Evolutionary conservation across 2,888 invertebrate species (phyloP), one percentile per base, ranked within the genome.

Genomic region (Hyposoter didymator): DNA sequence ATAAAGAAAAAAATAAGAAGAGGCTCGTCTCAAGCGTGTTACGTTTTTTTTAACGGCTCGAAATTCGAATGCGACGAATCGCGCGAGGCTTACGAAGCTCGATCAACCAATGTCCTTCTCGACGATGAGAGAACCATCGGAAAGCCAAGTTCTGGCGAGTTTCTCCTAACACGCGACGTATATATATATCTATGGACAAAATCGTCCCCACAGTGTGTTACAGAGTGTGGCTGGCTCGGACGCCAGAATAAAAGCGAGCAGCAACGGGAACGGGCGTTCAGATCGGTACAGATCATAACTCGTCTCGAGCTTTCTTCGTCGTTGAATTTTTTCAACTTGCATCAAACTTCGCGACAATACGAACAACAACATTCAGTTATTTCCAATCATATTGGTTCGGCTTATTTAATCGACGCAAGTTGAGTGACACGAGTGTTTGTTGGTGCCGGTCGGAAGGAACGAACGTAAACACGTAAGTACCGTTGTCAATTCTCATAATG

Each of bases 241-340:
- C 87, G 88, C 87, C 88, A 88, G 89, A 89, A 91, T 91, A 91
- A 90, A 91, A 91, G 90, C 90, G 85, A 88, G 86, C 86, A 89
- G 87, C 89, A 76, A 89, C 88, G 84, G 84, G 86, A 62, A 88
- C 90, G 86, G 87, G 86, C 85, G 87, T 82, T 86, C 86, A 87
- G 88, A 88, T 87, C 86, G 78, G 88, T 88, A 76, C 88, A 90
- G 89, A 88, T 88, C 87, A 84, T 84, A 84, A 87, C 84, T 82
- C 79, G 87, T 89, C 84, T 76, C 81, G 49, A 59, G 22, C 32
- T 62, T 67, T 78, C 14, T 72, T 76, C 45, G 35, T 62, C 28
- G 10, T 8, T 39, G 10, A 14, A 28, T 59, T 59, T 28, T 28
- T 59, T 14, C 14, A 5, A 28, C 22, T 28, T 0, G 22, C 28